Percentiles rank a stretch among this genome's conserved stretches.
phyloP scores from a whole-genome alignment of 2,797 vertebrate genomes.

The Clamator glandarius region DNA sequence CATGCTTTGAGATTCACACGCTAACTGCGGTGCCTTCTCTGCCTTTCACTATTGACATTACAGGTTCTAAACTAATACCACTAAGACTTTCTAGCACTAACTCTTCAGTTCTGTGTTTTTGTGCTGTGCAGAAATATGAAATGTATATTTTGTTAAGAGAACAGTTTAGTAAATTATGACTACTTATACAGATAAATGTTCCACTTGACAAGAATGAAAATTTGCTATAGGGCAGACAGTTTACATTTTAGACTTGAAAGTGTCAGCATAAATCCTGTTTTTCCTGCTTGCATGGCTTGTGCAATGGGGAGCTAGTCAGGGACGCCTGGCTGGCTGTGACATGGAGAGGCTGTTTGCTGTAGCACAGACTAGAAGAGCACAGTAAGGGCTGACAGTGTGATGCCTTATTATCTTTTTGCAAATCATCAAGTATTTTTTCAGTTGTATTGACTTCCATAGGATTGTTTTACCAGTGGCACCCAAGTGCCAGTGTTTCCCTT shows the following conservation, averaged over 20 bases:
- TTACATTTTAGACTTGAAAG: not conserved
- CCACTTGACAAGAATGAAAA: not conserved
- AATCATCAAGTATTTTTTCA: fast-evolving
- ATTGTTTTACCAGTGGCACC: not conserved
- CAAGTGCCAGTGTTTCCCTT: not conserved
- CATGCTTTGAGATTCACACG: not conserved
- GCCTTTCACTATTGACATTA: not conserved
- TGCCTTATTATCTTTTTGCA: not conserved
- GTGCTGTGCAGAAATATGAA: not conserved
- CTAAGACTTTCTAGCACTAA: not conserved
- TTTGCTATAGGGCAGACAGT: not conserved
- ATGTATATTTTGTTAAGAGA: not conserved
- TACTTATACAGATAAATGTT: not conserved
- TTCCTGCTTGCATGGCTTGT: not conserved
- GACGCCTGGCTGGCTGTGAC: not conserved
- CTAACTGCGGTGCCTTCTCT: not conserved
- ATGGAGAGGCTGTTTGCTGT: not conserved
- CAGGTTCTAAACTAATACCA: not conserved
- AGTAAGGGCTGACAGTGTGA: not conserved
- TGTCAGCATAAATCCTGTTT: not conserved
- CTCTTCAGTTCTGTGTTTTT: not conserved
- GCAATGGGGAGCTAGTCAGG: not conserved
- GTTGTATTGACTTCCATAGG: not conserved
- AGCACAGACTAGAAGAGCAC: not conserved
- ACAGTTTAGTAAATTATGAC: not conserved